Base-by-base conservation (phyloP, 2,888 invertebrate species). In the Tryphoninae sp. region DNA sequence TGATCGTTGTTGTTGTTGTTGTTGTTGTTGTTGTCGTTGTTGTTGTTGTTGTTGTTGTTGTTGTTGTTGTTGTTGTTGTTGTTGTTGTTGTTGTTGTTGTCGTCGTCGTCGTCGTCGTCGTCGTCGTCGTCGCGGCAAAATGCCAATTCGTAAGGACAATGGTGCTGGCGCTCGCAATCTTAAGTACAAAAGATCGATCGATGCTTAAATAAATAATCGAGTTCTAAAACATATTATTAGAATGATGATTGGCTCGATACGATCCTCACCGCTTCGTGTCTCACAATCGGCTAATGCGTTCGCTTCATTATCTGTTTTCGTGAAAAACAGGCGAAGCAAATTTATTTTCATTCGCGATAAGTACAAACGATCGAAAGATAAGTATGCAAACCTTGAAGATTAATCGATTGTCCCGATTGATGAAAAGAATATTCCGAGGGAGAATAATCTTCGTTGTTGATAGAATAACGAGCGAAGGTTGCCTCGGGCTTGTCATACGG, bases 371-470 rank as follows among this genome's bases (percentile, higher is more conserved):
- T 45, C 45, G 45, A 45, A 13, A 45, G 45, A 45, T 6, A 59
- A 11, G 33, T 59, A 13, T 23, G 59, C 9, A 55, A 19, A 49
- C 71, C 71, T 13, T 55, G 65, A 13, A 65, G 49, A 9, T 51
- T 58, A 59, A 49, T 22, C 0, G 71, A 71, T 51, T 23, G 55
- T 33, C 1, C 59, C 49, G 76, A 65, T 51, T 49, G 62, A n/a
- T n/a, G n/a, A 23, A 11, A 51, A 9, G 42, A 23, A 19, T 65
- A 45, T 33, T 22, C 13, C 33, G 40, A 9, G 16, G 55, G 67
- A 67, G 58, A 51, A 22, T 65, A 65, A 23, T 80, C 76, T 19
- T 76, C 58, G 33, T 64, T 64, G 9, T 76, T 71, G 26, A 33
- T 49, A 11, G 42, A 55, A 53, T 67, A 67, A 11, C 53, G 33